Evolutionary conservation across 2,797 vertebrate genomes (phyloP).

Genomic region (Melanogrammus aeglefinus): DNA sequence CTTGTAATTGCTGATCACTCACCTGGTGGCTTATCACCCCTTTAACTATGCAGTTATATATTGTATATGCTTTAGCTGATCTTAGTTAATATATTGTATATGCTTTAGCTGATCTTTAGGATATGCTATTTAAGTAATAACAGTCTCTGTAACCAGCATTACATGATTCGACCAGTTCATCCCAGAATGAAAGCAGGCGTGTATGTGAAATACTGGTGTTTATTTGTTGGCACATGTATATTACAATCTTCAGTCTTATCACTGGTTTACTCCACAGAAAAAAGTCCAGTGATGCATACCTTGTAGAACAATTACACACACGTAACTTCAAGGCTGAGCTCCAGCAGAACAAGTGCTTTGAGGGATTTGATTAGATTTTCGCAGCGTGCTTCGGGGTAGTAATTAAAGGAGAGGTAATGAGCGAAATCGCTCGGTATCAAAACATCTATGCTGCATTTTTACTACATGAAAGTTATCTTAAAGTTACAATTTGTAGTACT

Average conservation of each 20-base stretch:
- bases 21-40: too few relatives aligned
- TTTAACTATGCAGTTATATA: too few relatives aligned
- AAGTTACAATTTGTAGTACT: not conserved
- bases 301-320: conserved; percentile 43
- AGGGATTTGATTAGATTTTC: conserved; percentile 33
- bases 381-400: conserved; percentile 14
- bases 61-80: not conserved
- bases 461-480: not conserved
- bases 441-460: not conserved
- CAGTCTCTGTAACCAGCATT: not conserved
- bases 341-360: conserved; percentile 45
- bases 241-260: conserved; percentile 82
- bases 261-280: conserved; percentile 71
- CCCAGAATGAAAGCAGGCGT: not conserved
- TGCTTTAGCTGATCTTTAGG: not conserved
- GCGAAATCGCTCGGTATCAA: not conserved
- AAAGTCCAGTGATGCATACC: conserved; percentile 69
- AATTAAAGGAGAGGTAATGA: not conserved
- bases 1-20: too few relatives aligned
- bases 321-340: conserved; percentile 58
- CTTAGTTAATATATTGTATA: not conserved
- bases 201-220: conserved; percentile 84
- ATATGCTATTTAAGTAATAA: not conserved
- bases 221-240: conserved; percentile 86
- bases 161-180: not conserved